Percentiles rank a stretch among this genome's conserved stretches.
phyloP scores from a whole-genome alignment of 2,113 vertebrate genomes.

The Kryptolebias marmoratus region DNA sequence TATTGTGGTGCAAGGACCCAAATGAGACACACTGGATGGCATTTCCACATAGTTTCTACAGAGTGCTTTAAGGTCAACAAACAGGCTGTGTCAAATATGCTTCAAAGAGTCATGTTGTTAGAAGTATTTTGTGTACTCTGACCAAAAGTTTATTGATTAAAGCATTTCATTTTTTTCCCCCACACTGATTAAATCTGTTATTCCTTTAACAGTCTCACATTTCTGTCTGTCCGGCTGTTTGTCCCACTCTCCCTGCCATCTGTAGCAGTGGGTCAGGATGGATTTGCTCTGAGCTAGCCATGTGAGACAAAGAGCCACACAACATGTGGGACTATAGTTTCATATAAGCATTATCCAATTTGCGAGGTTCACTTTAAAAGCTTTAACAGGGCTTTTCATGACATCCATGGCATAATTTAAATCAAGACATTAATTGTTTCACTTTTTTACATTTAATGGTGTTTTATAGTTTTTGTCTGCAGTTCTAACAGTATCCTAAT shows the following conservation, averaged over 20 bases:
- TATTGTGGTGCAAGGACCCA: no score
- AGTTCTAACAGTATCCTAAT: no score
- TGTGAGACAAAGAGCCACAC: conserved; percentile 22
- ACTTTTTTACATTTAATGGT: no score
- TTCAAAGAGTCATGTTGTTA: background rate
- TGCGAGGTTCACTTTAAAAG: conserved; percentile 24
- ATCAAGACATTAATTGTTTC: no score
- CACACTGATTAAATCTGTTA: background rate
- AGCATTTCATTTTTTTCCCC: conserved; percentile 20
- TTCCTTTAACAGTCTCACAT: conserved; percentile 8
- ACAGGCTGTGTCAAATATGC: background rate
- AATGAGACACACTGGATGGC: no score
- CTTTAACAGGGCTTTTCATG: background rate
- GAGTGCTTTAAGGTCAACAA: no score
- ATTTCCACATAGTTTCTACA: no score
- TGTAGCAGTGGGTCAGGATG: conserved; percentile 6
- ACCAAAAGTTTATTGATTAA: conserved; percentile 9
- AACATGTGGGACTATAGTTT: conserved; percentile 6
- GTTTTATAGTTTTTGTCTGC: no score
- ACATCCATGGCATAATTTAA: no score
- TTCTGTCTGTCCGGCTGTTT: conserved; percentile 10
- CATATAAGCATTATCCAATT: conserved; percentile 18
- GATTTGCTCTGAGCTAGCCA: conserved; percentile 13
- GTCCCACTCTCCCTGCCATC: conserved; percentile 1
- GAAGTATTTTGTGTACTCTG: background rate